A percentile compares a stretch with the other conserved stretches of the same genome.
Evolutionary conservation across 2,888 invertebrate species (phyloP).

Genomic region (Drosophila atripex): DNA sequence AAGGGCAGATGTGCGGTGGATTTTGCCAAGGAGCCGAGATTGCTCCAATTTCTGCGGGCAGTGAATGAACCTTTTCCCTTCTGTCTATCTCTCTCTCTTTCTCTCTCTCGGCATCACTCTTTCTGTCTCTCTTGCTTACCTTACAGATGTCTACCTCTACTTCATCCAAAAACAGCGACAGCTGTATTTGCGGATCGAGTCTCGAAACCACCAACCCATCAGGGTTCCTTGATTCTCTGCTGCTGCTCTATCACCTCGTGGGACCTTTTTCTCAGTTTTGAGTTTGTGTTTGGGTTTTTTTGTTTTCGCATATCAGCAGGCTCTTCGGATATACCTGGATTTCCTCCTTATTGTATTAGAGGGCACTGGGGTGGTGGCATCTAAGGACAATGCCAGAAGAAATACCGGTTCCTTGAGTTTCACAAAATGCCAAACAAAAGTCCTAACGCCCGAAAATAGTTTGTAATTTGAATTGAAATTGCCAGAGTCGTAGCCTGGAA

Average conservation of each 20-base stretch:
- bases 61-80: constrained; percentile 30
- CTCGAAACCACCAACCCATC: constrained; percentile 46
- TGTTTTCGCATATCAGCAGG: constrained; percentile 44
- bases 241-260: constrained; percentile 63
- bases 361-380: constrained; percentile 13
- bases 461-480: not conserved
- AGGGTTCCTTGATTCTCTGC: constrained; percentile 18
- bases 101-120: constrained; percentile 11
- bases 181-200: constrained; percentile 58
- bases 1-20: constrained; percentile 46
- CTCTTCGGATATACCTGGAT: constrained; percentile 33
- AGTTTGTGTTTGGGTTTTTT: constrained; percentile 18
- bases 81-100: constrained; percentile 5
- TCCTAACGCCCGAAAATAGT: constrained; percentile 4
- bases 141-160: not conserved
- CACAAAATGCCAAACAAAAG: constrained; percentile 28
- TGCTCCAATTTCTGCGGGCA: constrained; percentile 81
- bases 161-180: constrained; percentile 33
- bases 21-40: constrained; percentile 41
- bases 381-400: constrained; percentile 19
- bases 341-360: constrained; percentile 23
- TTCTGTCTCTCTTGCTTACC: not conserved
- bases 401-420: constrained; percentile 28
- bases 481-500: not conserved
- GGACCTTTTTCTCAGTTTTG: constrained; percentile 30